Base-by-base conservation (phyloP, 2,113 vertebrate species). In the Hypomesus transpacificus region DNA sequence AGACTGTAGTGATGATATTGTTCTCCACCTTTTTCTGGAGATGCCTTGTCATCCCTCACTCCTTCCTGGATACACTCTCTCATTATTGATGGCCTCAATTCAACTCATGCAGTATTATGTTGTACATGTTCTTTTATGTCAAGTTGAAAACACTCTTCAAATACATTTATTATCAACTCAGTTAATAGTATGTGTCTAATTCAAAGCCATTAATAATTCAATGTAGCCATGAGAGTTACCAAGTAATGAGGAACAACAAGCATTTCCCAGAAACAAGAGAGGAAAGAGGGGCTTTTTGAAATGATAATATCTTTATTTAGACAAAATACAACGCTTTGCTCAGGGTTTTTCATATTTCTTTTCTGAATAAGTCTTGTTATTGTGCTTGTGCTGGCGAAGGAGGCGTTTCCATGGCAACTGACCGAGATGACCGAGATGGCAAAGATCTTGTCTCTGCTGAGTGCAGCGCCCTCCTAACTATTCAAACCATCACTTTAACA, bases 221-320 rank as follows among this genome's bases (percentile, higher is more conserved):
- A 18, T 16, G 59, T 26, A 64, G 62, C 58, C 50, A 61, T 75
- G 72, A 78, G 77, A 79, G 74, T 71, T 34, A 80, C 68, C 61
- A 77, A 79, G 69, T 60, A 59, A 69, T 18, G n/a, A 74, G 59
- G 70, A 78, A 74, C 73, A 75, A 74, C 74, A 83, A 79, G 52
- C 22, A 68, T 71, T 70, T 21, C 50, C 71, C 79, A 82, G 74
- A 3, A 82, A 77, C 50, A 82, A 69, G 24, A 85, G 86, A 85
- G 51, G 66, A 77, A 80, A 79, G 70, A 68, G 60, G 71, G 46
- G n/a, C 16, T 71, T 74, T 77, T 80, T 76, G 62, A 76, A 87
- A 65, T 26, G 70, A 82, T 59, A 73, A 64, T 79, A 24, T 72
- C 50, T 82, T 90, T 88, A 86, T 85, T 87, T 62, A 65, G 53